Evolutionary conservation across 2,888 invertebrate species (phyloP).

Genomic region (Thysanoteuthis rhombus): DNA sequence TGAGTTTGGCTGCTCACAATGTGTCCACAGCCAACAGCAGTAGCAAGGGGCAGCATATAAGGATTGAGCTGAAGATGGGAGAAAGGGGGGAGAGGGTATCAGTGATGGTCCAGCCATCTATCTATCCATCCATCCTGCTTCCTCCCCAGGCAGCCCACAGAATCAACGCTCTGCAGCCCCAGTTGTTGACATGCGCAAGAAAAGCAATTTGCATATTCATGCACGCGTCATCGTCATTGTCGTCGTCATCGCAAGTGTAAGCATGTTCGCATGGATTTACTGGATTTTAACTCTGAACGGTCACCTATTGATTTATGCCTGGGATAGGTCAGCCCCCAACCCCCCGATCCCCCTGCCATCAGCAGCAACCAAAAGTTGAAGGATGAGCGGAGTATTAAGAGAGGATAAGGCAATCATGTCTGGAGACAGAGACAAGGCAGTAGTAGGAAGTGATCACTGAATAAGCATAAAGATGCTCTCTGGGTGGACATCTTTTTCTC

Average conservation of each 20-base stretch:
- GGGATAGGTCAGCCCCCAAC: neutral
- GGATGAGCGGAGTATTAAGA: too few species aligned
- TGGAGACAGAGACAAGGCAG: neutral
- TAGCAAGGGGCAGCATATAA: conserved; percentile 12
- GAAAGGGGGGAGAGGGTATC: neutral
- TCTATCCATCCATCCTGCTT: neutral
- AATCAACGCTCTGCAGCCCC: conserved; percentile 12
- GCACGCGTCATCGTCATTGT: neutral
- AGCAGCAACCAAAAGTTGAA: neutral
- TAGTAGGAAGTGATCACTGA: neutral
- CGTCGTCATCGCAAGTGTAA: neutral
- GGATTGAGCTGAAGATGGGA: neutral
- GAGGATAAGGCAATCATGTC: neutral
- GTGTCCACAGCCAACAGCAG: neutral
- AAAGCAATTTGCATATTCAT: conserved; percentile 12
- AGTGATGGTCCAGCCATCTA: neutral
- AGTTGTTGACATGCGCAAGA: neutral
- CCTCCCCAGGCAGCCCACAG: neutral
- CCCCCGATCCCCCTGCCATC: too few species aligned
- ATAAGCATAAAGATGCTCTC: neutral
- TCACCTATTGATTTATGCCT: neutral
- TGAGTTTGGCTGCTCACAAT: neutral
- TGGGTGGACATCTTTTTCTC: neutral
- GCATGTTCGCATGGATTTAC: neutral
- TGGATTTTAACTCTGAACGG: neutral